Conservation (phyloP, 1,140 invertebrate species). For the Brachionus asplanchnoidis region DNA sequence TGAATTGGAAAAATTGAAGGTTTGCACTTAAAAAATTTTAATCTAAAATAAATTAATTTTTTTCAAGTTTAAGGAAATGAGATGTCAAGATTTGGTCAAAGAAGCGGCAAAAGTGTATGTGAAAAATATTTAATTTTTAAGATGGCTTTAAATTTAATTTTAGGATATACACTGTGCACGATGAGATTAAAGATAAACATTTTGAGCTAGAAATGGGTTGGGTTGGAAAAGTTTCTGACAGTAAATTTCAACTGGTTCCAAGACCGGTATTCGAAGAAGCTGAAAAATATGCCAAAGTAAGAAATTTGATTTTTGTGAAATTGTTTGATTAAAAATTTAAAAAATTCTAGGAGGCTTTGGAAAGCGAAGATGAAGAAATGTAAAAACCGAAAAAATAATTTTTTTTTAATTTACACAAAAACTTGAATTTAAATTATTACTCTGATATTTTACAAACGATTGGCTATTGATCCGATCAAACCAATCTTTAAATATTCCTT, state of each 20-base stretch:
- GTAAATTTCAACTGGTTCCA: constrained; percentile 52
- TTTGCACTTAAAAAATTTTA: constrained; percentile 43
- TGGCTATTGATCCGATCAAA: not conserved
- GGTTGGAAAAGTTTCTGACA: constrained; percentile 68
- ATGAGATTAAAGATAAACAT: constrained; percentile 95
- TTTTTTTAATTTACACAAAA: not conserved
- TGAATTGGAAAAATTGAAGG: constrained; percentile 94
- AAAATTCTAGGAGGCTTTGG: not conserved
- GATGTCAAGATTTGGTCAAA: constrained; percentile 77
- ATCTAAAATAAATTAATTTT: constrained; percentile 4
- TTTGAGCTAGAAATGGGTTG: constrained; percentile 96
- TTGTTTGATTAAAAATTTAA: too few species aligned
- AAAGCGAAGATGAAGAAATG: constrained; percentile 41
- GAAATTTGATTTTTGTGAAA: too few species aligned
- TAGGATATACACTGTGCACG: constrained; percentile 91
- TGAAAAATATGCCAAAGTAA: constrained; percentile 69
- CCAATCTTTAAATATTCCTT: not conserved
- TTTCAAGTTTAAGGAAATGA: constrained; percentile 68
- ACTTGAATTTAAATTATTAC: not conserved
- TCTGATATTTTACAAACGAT: not conserved
- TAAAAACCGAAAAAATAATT: not conserved
- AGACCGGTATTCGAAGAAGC: constrained; percentile 61
- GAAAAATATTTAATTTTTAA: not conserved
- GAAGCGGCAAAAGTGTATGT: constrained; percentile 89
- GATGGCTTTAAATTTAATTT: constrained; percentile 49